These are phyloP conservation scores for Nymphalis urticae DNA, from an alignment of 2,888 invertebrate species.

Conservation along the genomic window DNA sequence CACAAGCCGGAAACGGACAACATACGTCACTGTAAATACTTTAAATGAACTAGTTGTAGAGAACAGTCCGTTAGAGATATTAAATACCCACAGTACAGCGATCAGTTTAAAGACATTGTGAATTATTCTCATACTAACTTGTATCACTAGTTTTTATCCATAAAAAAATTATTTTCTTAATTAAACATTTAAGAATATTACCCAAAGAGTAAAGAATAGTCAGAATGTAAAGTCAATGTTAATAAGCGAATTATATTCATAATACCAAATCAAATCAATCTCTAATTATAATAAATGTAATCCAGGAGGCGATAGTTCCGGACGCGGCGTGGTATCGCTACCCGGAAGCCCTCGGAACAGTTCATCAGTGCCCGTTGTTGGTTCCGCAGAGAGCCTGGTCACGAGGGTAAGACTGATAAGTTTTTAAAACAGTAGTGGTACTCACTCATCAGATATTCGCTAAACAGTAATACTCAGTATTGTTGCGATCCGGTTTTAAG, in stretches of 20 bases:
- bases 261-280: background rate
- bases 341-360: slow-evolving; percentile 72
- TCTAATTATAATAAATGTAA: slow-evolving; percentile 9
- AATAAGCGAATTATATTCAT: background rate
- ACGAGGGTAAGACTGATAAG: slow-evolving; percentile 86
- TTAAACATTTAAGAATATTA: background rate
- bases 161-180: background rate
- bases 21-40: slow-evolving; percentile 25
- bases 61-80: background rate
- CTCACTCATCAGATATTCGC: too few relatives aligned
- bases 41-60: slow-evolving; percentile 23
- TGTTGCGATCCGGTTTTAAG: too few relatives aligned
- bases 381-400: slow-evolving; percentile 97
- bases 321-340: slow-evolving; percentile 72
- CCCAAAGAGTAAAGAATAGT: background rate
- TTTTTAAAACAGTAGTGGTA: background rate
- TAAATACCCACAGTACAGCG: background rate
- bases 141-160: background rate
- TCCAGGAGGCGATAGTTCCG: slow-evolving; percentile 69
- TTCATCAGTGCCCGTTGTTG: slow-evolving; percentile 88
- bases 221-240: too few relatives aligned
- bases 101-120: too few relatives aligned
- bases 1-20: too few relatives aligned
- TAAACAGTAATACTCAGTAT: too few relatives aligned
- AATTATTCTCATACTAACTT: too few relatives aligned